These are phyloP conservation scores for Pollenia angustigena DNA, from an alignment of 2,888 invertebrate genomes.

Conservation along the genomic window DNA sequence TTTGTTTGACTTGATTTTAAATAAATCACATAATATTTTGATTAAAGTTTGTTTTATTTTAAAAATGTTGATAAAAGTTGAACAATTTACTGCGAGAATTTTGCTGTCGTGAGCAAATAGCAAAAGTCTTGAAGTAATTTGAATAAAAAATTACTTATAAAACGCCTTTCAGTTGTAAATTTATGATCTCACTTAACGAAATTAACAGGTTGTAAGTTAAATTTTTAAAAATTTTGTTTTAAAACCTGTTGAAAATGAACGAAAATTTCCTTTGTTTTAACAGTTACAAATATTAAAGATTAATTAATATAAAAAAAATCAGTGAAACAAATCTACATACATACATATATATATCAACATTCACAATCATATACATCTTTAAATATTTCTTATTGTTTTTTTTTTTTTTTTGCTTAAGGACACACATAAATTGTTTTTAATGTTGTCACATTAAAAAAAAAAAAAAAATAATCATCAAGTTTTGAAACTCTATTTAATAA, in stretches of 20 bases:
- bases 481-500: conserved; percentile 44
- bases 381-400: too few relatives aligned
- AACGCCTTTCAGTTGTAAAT: conserved; percentile 17
- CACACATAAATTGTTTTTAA: too few relatives aligned
- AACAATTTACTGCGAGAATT: conserved; percentile 76
- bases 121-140: conserved; percentile 78
- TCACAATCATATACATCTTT: too few relatives aligned
- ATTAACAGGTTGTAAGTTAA: conserved; percentile 41
- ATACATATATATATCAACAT: background rate
- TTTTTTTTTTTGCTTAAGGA: too few relatives aligned
- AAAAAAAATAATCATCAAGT: too few relatives aligned
- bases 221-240: background rate
- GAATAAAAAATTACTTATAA: background rate
- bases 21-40: background rate
- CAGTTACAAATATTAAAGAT: background rate
- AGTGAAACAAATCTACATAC: background rate
- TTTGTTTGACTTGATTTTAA: background rate
- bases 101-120: conserved; percentile 82
- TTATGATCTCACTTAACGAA: conserved; percentile 28
- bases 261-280: conserved; percentile 52
- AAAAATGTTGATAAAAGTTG: background rate
- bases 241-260: background rate
- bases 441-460: too few relatives aligned
- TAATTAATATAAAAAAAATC: conserved; percentile 3
- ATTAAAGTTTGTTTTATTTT: background rate